Percentiles rank a stretch among this genome's conserved stretches.
Evolutionary conservation across 2,888 invertebrate genomes (phyloP).

Genomic region (Chirona hameri): DNA sequence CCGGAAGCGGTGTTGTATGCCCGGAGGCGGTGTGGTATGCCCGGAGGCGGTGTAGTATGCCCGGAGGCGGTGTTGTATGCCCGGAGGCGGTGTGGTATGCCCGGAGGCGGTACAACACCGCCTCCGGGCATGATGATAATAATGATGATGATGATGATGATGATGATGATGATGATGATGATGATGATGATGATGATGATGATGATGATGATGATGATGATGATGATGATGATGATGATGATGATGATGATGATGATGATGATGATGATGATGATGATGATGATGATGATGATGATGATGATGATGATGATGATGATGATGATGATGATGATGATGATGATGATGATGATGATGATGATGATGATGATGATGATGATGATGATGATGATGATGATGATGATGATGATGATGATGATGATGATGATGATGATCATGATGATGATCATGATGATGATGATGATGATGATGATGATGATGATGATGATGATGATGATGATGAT

Average conservation of each 20-base stretch:
- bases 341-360: conserved; percentile 22
- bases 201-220: conserved; percentile 22
- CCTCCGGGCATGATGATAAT: too few relatives aligned
- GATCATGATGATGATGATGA: conserved; percentile 12
- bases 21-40: too few relatives aligned
- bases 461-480: conserved; percentile 22
- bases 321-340: conserved; percentile 22
- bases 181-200: conserved; percentile 22
- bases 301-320: conserved; percentile 22
- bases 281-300: conserved; percentile 22
- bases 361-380: conserved; percentile 22
- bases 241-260: conserved; percentile 22
- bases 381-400: conserved; percentile 22
- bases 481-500: conserved; percentile 22
- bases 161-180: conserved; percentile 22
- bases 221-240: conserved; percentile 22
- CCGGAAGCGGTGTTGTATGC: too few relatives aligned
- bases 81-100: too few relatives aligned
- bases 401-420: conserved; percentile 22
- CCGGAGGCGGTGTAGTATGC: too few relatives aligned
- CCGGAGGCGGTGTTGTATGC: too few relatives aligned
- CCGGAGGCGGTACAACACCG: too few relatives aligned
- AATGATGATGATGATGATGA: conserved; percentile 22
- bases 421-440: conserved; percentile 12
- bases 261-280: conserved; percentile 22